Evolutionary conservation across 1,140 invertebrate genomes (phyloP).

Genomic region (Zaprionus gabonicus): DNA sequence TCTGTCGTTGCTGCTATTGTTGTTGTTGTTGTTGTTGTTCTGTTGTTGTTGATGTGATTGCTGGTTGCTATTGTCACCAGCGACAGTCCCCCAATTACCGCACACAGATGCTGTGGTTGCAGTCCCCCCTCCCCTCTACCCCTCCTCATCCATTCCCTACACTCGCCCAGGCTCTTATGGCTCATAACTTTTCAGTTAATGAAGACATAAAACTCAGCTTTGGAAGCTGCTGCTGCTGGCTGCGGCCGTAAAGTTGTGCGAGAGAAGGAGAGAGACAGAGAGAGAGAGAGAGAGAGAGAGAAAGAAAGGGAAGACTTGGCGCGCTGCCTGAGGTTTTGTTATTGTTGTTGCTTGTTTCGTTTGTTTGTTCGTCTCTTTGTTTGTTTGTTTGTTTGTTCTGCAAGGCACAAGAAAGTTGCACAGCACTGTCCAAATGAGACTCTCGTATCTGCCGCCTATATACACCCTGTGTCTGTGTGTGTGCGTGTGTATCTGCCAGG

Average conservation of each 20-base stretch:
- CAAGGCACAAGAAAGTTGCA: conserved; percentile 72
- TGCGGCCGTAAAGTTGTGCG: conserved; percentile 7
- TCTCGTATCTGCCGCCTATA: conserved; percentile 27
- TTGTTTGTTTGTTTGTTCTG: conserved; percentile 61
- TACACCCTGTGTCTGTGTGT: conserved; percentile 4
- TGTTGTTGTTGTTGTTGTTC: conserved; percentile 6
- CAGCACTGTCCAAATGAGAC: conserved; percentile 14
- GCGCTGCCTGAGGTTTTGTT: conserved; percentile 44
- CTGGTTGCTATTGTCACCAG: conserved; percentile 46
- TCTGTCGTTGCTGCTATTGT: background rate
- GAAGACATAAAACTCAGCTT: conserved; percentile 79
- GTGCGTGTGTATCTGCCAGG: conserved; percentile 45
- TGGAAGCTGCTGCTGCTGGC: conserved; percentile 65
- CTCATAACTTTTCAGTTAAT: conserved; percentile 83
- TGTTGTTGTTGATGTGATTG: conserved; percentile 30
- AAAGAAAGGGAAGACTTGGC: background rate
- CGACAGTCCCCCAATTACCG: conserved; percentile 57
- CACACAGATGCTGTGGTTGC: conserved; percentile 67
- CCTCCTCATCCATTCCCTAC: conserved; percentile 4
- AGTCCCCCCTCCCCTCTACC: conserved; percentile 9
- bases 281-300: background rate
- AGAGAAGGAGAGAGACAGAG: background rate
- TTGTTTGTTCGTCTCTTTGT: conserved; percentile 39
- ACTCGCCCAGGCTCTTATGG: conserved; percentile 51
- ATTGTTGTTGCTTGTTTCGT: conserved; percentile 48